A percentile compares a stretch with the other conserved stretches of the same genome.
phyloP scores from a whole-genome alignment of 2,888 invertebrate species.

The Brassicogethes aeneus region DNA sequence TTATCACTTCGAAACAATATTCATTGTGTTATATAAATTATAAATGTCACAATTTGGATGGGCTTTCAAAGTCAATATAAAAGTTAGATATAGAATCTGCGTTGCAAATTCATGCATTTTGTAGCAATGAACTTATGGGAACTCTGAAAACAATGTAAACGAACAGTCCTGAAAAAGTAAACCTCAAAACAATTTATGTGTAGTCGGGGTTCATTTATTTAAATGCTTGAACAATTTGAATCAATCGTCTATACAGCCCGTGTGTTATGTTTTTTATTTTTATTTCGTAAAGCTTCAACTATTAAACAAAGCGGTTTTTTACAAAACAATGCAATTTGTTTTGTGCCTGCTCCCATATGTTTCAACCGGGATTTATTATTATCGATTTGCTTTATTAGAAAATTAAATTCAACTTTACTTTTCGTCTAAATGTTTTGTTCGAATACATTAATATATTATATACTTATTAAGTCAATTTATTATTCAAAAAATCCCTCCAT shows the following conservation, averaged over 20 bases:
- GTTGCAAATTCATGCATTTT: neutral
- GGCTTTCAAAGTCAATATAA: too few species aligned
- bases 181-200: conserved; percentile 15
- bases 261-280: conserved; percentile 14
- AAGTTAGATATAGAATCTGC: too few species aligned
- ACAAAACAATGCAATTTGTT: neutral
- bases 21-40: too few species aligned
- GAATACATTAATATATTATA: too few species aligned
- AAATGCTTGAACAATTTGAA: conserved; percentile 19
- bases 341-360: conserved; percentile 6
- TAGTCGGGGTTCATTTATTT: conserved; percentile 19
- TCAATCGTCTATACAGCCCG: conserved; percentile 17
- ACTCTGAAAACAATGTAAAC: conserved; percentile 7
- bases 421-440: too few species aligned
- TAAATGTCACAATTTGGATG: too few species aligned
- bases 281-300: conserved; percentile 16
- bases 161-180: conserved; percentile 3
- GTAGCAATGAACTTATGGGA: conserved; percentile 3
- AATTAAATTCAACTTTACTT: too few species aligned
- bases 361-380: conserved; percentile 20
- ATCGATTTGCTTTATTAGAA: conserved; percentile 11
- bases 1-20: too few species aligned
- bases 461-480: too few species aligned
- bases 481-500: too few species aligned
- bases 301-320: conserved; percentile 17